Base-by-base conservation (phyloP, 2,888 invertebrate species). In the Catocala nupta region DNA sequence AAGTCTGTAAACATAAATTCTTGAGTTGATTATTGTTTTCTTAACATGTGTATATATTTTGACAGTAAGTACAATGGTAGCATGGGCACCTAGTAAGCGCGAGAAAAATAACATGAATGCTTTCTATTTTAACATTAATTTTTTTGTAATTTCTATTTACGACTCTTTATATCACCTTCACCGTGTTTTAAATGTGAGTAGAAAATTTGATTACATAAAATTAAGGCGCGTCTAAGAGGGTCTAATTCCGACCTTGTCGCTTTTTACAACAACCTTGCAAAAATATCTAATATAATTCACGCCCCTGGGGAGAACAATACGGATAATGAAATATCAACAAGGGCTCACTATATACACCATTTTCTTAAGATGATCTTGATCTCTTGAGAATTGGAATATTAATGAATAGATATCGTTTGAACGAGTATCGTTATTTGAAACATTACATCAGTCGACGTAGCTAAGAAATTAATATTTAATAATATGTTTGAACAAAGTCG, bases 291-390 rank as follows among this genome's bases (percentile, higher is more conserved):
- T 82, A 84, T 87, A 86, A 88, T 87, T 87, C 77, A 71, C 75
- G 72, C 78, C 81, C 75, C 73, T 59, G 75, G 78, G 82, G 77
- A 73, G 70, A 83, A 85, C 82, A 87, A 86, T 85, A 82, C 79
- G 71, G 77, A 74, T 90, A 89, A 89, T 90, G 86, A 90, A 90
- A 88, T 84, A 89, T 85, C 86, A 89, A 90, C 88, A 88, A 75
- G 59, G 73, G 69, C 58, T 70, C 61, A 75, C 77, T 81, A 77
- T 69, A 73, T 77, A 65, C 70, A 71, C 77, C 76, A 78, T 63
- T 73, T 73, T 53, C 65, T 65, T 73, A 62, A 58, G 52, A 67
- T 65, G 50, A 61, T 70, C 52, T 63, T 39, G 50, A 42, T 52
- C 55, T 71, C 61, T 56, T 53, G 63, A 36, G 44, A 39, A 49